A percentile compares a stretch with the other conserved stretches of the same genome.
Evolutionary conservation across 2,888 invertebrate genomes (phyloP).

Genomic region (Eretmocerus hayati): DNA sequence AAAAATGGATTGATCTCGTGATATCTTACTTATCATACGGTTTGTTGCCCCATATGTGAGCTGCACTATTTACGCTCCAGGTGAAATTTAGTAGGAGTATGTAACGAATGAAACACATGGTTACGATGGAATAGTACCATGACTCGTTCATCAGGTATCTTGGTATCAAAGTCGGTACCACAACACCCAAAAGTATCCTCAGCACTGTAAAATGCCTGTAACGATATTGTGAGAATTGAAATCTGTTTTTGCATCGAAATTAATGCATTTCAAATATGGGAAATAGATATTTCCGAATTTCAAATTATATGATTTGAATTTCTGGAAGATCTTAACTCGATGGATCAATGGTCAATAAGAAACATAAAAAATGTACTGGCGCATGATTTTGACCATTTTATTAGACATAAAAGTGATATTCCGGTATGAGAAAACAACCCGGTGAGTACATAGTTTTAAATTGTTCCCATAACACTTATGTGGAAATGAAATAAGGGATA

Average conservation of each 20-base stretch:
- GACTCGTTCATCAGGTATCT: slow-evolving; percentile 53
- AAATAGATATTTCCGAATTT: no score
- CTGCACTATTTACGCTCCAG: slow-evolving; percentile 57
- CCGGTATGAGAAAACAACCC: no score
- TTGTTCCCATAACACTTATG: neutral
- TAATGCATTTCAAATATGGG: no score
- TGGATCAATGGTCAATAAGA: no score
- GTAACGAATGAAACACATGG: slow-evolving; percentile 50
- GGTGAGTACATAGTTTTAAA: no score
- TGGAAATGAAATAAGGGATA: neutral
- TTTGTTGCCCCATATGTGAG: slow-evolving; percentile 47
- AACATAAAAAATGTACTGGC: no score
- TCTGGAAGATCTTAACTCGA: no score
- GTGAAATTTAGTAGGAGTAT: slow-evolving; percentile 50
- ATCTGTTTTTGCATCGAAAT: neutral
- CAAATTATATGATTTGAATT: no score
- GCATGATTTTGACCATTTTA: no score
- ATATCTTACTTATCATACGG: slow-evolving; percentile 38
- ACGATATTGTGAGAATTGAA: no score
- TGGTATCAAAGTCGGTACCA: slow-evolving; percentile 54
- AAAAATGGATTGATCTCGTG: neutral
- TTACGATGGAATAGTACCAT: slow-evolving; percentile 46
- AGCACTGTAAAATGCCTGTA: slow-evolving; percentile 49
- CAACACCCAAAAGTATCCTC: slow-evolving; percentile 52
- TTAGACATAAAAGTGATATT: no score